Evolutionary conservation across 2,888 invertebrate species (phyloP).

Genomic region (Neocrepidodera transversa): DNA sequence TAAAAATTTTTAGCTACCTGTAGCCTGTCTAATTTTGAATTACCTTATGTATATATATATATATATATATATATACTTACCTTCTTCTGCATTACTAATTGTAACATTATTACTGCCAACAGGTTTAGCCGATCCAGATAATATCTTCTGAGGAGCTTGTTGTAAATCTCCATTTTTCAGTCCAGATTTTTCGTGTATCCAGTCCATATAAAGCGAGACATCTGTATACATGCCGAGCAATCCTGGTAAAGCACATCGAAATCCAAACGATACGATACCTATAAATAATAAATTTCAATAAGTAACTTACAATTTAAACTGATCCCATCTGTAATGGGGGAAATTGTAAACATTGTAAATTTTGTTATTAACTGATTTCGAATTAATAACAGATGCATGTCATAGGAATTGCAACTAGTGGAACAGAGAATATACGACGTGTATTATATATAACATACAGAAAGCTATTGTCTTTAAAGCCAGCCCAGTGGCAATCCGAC

Average conservation of each 20-base stretch:
- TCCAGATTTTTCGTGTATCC: conserved; percentile 59
- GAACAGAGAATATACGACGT: background rate
- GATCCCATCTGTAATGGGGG: too few species aligned
- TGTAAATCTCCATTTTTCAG: background rate
- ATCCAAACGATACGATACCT: conserved; percentile 74
- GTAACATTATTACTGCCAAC: background rate
- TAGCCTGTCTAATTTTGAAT: too few species aligned
- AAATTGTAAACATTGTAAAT: too few species aligned
- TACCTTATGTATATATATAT: too few species aligned
- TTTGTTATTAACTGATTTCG: too few species aligned
- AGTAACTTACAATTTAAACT: background rate
- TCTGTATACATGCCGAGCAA: conserved; percentile 68
- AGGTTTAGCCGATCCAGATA: background rate
- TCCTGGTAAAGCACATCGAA: conserved; percentile 68
- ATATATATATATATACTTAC: background rate
- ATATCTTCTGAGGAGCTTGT: background rate
- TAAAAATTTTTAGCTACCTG: too few species aligned
- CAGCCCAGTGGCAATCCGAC: too few species aligned
- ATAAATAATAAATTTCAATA: too few species aligned
- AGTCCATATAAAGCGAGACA: conserved; percentile 65
- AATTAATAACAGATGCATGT: too few species aligned
- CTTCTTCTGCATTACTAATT: background rate
- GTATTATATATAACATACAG: too few species aligned
- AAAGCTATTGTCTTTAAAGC: too few species aligned
- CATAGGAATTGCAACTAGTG: too few species aligned